Conservation (phyloP, 2,113 vertebrate genomes). For the Typhlomys cinereus region DNA sequence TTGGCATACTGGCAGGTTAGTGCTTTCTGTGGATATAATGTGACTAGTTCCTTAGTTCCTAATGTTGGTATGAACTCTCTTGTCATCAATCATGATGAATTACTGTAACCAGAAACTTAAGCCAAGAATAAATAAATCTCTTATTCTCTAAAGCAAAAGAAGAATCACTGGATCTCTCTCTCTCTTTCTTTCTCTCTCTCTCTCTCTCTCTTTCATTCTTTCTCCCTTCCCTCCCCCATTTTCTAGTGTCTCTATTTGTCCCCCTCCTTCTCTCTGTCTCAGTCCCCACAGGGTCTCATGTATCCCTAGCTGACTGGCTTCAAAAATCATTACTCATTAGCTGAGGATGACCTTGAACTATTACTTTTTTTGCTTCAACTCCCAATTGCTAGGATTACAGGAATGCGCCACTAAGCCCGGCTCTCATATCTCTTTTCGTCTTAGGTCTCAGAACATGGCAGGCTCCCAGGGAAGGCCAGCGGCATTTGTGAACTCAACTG, state of each 20-base stretch:
- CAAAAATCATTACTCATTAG: background rate
- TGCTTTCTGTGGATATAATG: too few relatives aligned
- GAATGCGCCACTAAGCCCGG: background rate
- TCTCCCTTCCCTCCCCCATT: background rate
- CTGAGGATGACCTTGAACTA: background rate
- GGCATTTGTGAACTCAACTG: slow-evolving; percentile 9
- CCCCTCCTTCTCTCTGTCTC: background rate
- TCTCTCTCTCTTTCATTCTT: background rate
- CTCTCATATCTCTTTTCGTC: background rate
- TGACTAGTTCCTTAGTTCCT: too few relatives aligned
- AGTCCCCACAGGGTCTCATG: background rate
- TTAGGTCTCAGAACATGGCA: background rate
- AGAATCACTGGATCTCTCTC: background rate
- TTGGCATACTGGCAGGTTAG: too few relatives aligned
- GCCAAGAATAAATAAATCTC: too few relatives aligned
- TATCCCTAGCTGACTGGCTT: background rate
- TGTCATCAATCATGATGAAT: too few relatives aligned
- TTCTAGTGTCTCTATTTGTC: background rate
- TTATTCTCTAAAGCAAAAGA: background rate
- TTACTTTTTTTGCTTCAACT: background rate
- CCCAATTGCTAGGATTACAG: background rate
- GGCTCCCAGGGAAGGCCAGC: background rate
- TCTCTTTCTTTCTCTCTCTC: rapidly evolving
- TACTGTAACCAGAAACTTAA: too few relatives aligned
- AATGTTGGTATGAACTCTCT: too few relatives aligned